A percentile compares a stretch with the other conserved stretches of the same genome.
Evolutionary conservation across 1,140 invertebrate genomes (phyloP).

Genomic region (Cepaea nemoralis): DNA sequence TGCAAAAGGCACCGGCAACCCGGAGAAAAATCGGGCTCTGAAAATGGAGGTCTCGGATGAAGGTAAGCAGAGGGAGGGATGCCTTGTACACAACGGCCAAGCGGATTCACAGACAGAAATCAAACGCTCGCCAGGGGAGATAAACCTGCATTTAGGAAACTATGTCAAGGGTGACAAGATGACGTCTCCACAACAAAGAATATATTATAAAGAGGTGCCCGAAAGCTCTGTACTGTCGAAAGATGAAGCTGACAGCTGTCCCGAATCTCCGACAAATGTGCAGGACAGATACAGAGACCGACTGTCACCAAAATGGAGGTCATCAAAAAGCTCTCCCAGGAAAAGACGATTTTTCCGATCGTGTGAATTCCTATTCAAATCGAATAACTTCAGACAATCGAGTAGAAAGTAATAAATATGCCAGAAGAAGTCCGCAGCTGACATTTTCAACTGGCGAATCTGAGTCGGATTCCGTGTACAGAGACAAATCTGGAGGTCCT

Average conservation of each 20-base stretch:
- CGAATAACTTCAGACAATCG: not conserved
- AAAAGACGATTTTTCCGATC: not conserved
- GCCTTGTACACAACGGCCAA: not conserved
- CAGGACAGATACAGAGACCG: not conserved
- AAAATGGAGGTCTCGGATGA: not conserved
- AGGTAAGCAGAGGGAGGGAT: not conserved
- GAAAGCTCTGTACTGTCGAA: too few relatives aligned
- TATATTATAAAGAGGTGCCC: not conserved
- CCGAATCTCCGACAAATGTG: not conserved
- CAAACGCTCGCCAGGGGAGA: not conserved
- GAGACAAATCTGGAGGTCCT: not conserved
- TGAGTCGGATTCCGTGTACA: constrained; percentile 7
- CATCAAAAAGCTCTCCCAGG: not conserved
- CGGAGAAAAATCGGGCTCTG: not conserved
- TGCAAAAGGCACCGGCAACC: too few relatives aligned
- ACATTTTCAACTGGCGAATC: constrained; percentile 9
- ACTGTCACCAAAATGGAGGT: not conserved
- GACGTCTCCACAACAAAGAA: not conserved
- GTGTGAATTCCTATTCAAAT: not conserved
- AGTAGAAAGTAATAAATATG: not conserved
- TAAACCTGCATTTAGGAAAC: not conserved
- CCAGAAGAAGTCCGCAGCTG: not conserved
- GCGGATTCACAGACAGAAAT: not conserved
- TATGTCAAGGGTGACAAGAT: not conserved
- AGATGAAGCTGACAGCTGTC: too few relatives aligned